Conservation (phyloP, 2,797 vertebrate genomes). For the Scolopax bukidnonensis region DNA sequence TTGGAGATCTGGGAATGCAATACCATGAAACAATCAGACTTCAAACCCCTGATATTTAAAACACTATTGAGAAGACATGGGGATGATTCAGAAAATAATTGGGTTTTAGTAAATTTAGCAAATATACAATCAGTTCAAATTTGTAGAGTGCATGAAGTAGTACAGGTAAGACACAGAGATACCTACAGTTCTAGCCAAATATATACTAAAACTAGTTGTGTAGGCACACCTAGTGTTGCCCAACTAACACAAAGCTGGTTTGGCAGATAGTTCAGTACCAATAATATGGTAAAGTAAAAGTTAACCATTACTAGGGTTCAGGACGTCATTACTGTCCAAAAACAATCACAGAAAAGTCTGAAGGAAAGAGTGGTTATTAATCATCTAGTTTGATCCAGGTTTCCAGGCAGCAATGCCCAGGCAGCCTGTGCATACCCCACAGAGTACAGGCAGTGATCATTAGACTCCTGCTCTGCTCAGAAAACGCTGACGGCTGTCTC, state of each 20-base stretch:
- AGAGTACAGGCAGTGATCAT: background rate
- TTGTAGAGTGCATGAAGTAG: background rate
- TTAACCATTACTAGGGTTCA: background rate
- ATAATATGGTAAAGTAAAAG: background rate
- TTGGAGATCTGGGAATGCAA: background rate
- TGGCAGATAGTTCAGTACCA: too few relatives aligned
- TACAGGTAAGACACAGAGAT: background rate
- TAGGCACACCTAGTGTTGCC: background rate
- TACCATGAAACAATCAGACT: background rate
- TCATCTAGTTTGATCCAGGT: background rate
- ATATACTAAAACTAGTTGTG: background rate
- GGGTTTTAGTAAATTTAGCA: background rate
- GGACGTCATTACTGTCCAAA: background rate
- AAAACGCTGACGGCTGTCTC: background rate
- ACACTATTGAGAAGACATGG: background rate
- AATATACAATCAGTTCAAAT: background rate
- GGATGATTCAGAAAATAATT: background rate
- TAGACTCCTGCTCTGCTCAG: background rate
- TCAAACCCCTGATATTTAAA: background rate
- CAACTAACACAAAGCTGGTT: background rate
- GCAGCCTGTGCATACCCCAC: background rate
- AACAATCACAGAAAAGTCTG: background rate
- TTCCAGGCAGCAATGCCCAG: background rate
- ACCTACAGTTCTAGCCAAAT: background rate
- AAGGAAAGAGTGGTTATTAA: background rate